Conservation (phyloP, 2,888 invertebrate species). For the Calephelis perditalis region DNA sequence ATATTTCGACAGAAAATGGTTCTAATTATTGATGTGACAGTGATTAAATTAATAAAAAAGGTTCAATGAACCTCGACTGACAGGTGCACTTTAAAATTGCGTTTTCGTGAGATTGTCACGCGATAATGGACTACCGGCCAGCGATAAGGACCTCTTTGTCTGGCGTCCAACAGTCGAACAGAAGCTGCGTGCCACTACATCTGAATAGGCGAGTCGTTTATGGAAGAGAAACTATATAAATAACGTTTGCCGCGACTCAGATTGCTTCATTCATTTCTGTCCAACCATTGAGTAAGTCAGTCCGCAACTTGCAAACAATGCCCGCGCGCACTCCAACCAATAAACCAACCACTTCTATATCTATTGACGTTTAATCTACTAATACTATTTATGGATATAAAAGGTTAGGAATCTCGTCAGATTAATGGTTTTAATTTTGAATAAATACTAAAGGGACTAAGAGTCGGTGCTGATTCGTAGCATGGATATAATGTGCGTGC, state of each 20-base stretch:
- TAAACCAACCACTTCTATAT: constrained; percentile 45
- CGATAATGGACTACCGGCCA: constrained; percentile 60
- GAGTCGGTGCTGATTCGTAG: no score
- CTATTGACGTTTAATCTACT: constrained; percentile 53
- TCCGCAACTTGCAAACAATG: constrained; percentile 55
- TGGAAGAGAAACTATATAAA: constrained; percentile 64
- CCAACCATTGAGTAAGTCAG: constrained; percentile 56
- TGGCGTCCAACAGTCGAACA: constrained; percentile 67
- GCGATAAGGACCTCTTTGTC: constrained; percentile 53
- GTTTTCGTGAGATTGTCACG: constrained; percentile 71
- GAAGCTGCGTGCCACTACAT: constrained; percentile 57
- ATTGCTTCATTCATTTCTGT: constrained; percentile 73
- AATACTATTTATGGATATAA: constrained; percentile 33
- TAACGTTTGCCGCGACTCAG: constrained; percentile 57
- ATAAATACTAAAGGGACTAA: not conserved
- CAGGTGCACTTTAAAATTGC: constrained; percentile 71
- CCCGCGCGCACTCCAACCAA: constrained; percentile 39
- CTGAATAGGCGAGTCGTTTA: constrained; percentile 53
- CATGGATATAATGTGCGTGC: no score
- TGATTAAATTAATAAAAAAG: constrained; percentile 65
- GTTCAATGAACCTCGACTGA: constrained; percentile 58
- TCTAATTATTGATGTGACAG: constrained; percentile 54
- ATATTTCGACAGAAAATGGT: no score
- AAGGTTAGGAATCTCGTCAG: constrained; percentile 14
- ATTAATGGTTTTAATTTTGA: not conserved